A percentile compares a stretch with the other conserved stretches of the same genome.
Evolutionary conservation across 2,797 vertebrate genomes (phyloP).

Genomic region (Antennarius maculatus): DNA sequence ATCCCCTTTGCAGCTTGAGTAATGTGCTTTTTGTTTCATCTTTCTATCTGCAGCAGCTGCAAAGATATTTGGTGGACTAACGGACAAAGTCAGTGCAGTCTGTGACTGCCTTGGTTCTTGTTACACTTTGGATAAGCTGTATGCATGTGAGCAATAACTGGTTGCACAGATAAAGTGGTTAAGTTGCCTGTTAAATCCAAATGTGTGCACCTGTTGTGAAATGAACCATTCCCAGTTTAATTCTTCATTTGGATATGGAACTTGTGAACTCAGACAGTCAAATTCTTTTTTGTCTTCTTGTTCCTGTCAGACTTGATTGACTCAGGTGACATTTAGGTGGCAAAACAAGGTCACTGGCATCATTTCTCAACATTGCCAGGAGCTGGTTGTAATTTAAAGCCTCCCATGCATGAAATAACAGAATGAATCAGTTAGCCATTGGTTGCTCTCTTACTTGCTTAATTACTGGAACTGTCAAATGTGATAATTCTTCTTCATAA

Average conservation of each 20-base stretch:
- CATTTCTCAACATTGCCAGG: slow-evolving; percentile 43
- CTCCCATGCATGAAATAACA: slow-evolving; percentile 64
- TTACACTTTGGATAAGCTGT: background rate
- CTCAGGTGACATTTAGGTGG: slow-evolving; percentile 43
- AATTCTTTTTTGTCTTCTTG: slow-evolving; percentile 37
- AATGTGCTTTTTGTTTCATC: too few relatives aligned
- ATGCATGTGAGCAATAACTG: background rate
- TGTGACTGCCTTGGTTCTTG: too few relatives aligned
- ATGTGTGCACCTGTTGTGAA: slow-evolving; percentile 2
- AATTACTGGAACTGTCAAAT: slow-evolving; percentile 51
- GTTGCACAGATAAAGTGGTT: too few relatives aligned
- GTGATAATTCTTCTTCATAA: slow-evolving; percentile 39
- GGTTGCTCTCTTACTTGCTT: slow-evolving; percentile 43
- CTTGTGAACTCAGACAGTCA: slow-evolving; percentile 12
- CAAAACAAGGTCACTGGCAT: slow-evolving; percentile 62
- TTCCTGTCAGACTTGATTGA: slow-evolving; percentile 47
- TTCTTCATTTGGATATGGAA: slow-evolving; percentile 15
- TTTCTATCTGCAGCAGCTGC: too few relatives aligned
- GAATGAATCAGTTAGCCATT: slow-evolving; percentile 50
- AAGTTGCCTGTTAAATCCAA: background rate
- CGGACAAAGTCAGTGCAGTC: too few relatives aligned
- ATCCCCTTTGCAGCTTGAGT: too few relatives aligned
- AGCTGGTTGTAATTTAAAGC: slow-evolving; percentile 65
- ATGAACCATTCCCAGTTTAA: background rate
- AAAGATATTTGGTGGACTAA: too few relatives aligned